Percentiles rank a stretch among this genome's conserved stretches.
Evolutionary conservation across 2,797 vertebrate species (phyloP).

Genomic region (Chrysolophus pictus): DNA sequence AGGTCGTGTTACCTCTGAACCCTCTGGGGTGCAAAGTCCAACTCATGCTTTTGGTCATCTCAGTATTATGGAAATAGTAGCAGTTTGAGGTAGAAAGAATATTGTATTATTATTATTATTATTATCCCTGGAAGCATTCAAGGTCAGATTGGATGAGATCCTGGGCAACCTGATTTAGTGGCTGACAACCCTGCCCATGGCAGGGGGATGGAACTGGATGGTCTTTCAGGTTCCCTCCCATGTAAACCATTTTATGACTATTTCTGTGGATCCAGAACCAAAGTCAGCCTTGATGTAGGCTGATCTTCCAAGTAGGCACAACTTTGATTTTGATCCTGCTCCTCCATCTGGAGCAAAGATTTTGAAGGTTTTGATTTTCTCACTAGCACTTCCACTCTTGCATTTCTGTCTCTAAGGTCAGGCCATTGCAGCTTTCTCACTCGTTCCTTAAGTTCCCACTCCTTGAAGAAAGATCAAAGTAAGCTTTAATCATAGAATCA

Average conservation of each 20-base stretch:
- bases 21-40: not conserved
- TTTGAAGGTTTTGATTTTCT: not conserved
- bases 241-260: too few species aligned
- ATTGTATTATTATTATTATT: not conserved
- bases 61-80: not conserved
- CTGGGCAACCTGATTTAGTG: too few species aligned
- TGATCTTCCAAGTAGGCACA: not conserved
- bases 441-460: not conserved
- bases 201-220: too few species aligned
- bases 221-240: too few species aligned
- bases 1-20: not conserved
- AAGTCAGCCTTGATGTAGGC: not conserved
- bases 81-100: not conserved
- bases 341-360: not conserved
- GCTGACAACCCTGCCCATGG: too few species aligned
- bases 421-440: not conserved
- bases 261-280: not conserved
- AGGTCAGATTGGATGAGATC: too few species aligned
- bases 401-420: not conserved
- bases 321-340: not conserved
- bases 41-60: not conserved
- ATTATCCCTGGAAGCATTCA: too few species aligned
- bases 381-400: not conserved
- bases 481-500: not conserved
- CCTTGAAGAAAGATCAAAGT: not conserved